Percentiles rank a stretch among this genome's conserved stretches.
phyloP scores from a whole-genome alignment of 1,140 invertebrate genomes.

The Saxidomus purpurata region DNA sequence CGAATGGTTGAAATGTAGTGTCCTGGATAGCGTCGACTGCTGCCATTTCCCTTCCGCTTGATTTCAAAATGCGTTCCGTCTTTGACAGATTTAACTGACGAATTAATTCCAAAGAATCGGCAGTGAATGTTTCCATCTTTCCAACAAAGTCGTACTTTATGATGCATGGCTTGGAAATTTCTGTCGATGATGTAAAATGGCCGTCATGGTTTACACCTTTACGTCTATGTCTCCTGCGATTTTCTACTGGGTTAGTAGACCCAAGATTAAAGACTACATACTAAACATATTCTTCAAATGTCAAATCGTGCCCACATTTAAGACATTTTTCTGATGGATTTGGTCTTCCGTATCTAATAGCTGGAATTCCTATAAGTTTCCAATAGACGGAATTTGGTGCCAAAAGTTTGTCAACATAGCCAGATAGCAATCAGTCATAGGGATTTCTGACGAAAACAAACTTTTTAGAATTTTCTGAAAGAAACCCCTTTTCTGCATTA shows the following conservation, averaged over 20 bases:
- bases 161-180: slow-evolving; percentile 43
- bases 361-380: slow-evolving; percentile 44
- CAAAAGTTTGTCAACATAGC: slow-evolving; percentile 55
- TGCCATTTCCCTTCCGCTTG: not conserved
- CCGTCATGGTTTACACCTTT: not conserved
- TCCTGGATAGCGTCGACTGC: slow-evolving; percentile 46
- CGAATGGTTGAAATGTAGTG: slow-evolving; percentile 26
- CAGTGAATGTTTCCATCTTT: slow-evolving; percentile 55
- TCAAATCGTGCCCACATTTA: slow-evolving; percentile 48
- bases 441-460: slow-evolving; percentile 61
- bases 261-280: not conserved
- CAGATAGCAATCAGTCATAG: slow-evolving; percentile 41
- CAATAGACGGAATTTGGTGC: slow-evolving; percentile 62
- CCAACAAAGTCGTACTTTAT: slow-evolving; percentile 55
- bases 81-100: slow-evolving; percentile 1
- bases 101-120: slow-evolving; percentile 28
- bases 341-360: slow-evolving; percentile 27
- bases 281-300: slow-evolving; percentile 49
- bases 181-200: slow-evolving; percentile 8
- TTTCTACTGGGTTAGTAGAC: not conserved
- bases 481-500: not conserved
- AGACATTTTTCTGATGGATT: not conserved
- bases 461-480: not conserved
- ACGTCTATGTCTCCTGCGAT: not conserved
- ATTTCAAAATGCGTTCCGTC: not conserved